A percentile compares a stretch with the other conserved stretches of the same genome.
Conservation (phyloP, 2,888 invertebrate species). For the Orgyia antiqua region DNA sequence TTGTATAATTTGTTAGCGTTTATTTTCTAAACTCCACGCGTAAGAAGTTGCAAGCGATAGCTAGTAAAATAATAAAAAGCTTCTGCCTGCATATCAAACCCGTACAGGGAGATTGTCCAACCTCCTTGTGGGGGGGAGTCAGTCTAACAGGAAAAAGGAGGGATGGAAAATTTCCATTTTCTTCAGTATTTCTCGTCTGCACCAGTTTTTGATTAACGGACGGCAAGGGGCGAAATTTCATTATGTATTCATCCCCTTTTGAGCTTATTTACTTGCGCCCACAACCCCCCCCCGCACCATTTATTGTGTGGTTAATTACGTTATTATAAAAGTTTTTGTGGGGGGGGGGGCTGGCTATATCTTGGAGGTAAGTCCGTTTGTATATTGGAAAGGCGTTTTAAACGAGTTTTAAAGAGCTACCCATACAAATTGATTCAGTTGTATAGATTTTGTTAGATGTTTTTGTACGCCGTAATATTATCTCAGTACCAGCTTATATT, state of each 20-base stretch:
- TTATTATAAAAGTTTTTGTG: constrained; percentile 32
- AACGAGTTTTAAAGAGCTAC: too few species aligned
- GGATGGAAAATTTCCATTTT: constrained; percentile 78
- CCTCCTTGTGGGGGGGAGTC: constrained; percentile 37
- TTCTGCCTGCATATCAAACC: constrained; percentile 27
- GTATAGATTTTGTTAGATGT: too few species aligned
- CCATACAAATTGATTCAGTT: too few species aligned
- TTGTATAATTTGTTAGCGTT: too few species aligned
- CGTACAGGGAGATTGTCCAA: constrained; percentile 50
- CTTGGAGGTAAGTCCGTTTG: too few species aligned
- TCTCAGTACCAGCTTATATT: too few species aligned
- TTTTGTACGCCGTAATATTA: too few species aligned
- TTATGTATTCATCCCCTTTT: constrained; percentile 75
- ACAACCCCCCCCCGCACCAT: constrained; percentile 27
- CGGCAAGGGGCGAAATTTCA: constrained; percentile 70
- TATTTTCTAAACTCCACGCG: too few species aligned
- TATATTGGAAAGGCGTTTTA: too few species aligned
- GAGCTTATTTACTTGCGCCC: constrained; percentile 61
- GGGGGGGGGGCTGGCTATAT: constrained; percentile 17
- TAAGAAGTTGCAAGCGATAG: too few species aligned
- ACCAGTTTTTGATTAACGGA: constrained; percentile 77
- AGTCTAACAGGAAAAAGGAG: constrained; percentile 75
- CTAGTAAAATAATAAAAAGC: too few species aligned
- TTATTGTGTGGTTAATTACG: constrained; percentile 35
- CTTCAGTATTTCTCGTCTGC: constrained; percentile 73